A percentile compares a stretch with the other conserved stretches of the same genome.
Evolutionary conservation across 1,140 invertebrate genomes (phyloP).

Genomic region (Caenorhabditis brenneri): DNA sequence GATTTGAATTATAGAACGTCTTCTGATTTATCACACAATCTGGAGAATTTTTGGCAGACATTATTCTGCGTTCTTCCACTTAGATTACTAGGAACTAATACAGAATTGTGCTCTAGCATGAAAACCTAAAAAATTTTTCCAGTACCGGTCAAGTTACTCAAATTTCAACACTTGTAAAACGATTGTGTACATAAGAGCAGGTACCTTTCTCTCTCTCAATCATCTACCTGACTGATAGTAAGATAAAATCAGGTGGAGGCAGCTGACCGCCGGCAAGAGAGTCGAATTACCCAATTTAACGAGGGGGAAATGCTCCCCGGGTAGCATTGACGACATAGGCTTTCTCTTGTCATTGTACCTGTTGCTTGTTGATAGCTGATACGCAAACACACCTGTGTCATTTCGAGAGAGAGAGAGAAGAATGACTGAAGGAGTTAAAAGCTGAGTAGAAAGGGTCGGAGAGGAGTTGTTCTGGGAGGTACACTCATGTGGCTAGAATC

Average conservation of each 20-base stretch:
- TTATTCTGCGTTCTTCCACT: too few relatives aligned
- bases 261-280: slow-evolving; percentile 9
- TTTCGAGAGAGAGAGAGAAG: background rate
- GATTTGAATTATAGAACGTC: too few relatives aligned
- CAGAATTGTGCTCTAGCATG: too few relatives aligned
- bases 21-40: too few relatives aligned
- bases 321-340: background rate
- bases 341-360: background rate
- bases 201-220: background rate
- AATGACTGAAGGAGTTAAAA: background rate
- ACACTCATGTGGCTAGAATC: too few relatives aligned
- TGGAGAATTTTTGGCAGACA: too few relatives aligned
- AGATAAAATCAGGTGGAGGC: slow-evolving; percentile 39
- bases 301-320: background rate
- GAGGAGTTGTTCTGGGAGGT: too few relatives aligned
- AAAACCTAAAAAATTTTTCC: too few relatives aligned
- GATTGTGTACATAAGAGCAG: background rate
- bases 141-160: background rate
- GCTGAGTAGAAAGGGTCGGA: background rate
- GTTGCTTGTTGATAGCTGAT: slow-evolving; percentile 39
- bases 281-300: slow-evolving; percentile 43
- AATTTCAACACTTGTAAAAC: background rate
- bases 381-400: slow-evolving; percentile 40
- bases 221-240: slow-evolving; percentile 37
- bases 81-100: too few relatives aligned